Conservation (phyloP, 1,140 invertebrate species). For the Mamestra configurata region DNA sequence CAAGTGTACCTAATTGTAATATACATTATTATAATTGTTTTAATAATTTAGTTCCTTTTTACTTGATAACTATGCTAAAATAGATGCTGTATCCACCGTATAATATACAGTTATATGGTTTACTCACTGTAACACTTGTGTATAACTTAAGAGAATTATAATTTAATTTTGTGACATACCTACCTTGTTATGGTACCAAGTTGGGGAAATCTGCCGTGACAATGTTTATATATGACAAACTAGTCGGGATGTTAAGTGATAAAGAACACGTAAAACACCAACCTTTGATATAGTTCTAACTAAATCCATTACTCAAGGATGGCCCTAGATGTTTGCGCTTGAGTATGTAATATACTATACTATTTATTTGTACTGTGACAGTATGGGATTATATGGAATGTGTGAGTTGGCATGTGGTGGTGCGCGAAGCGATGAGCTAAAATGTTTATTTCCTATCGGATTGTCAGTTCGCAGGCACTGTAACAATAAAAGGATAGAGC, state of each 20-base stretch:
- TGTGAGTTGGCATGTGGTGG: constrained; percentile 64
- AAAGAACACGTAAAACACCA: constrained; percentile 68
- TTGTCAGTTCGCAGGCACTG: constrained; percentile 88
- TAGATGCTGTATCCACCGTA: constrained; percentile 53
- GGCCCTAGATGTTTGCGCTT: constrained; percentile 84
- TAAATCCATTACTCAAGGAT: constrained; percentile 72
- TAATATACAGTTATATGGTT: constrained; percentile 50
- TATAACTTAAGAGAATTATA: constrained; percentile 48
- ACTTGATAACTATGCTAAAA: constrained; percentile 50
- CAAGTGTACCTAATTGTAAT: constrained; percentile 52
- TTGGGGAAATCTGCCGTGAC: constrained; percentile 72
- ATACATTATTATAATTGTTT: constrained; percentile 59
- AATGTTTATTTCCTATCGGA: constrained; percentile 87
- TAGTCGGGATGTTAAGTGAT: constrained; percentile 66
- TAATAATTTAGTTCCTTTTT: constrained; percentile 58
- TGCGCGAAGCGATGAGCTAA: constrained; percentile 74
- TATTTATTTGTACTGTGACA: constrained; percentile 86
- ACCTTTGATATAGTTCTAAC: constrained; percentile 77
- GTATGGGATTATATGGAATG: constrained; percentile 67
- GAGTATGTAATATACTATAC: constrained; percentile 82
- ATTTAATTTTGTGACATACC: constrained; percentile 47
- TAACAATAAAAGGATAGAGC: constrained; percentile 88
- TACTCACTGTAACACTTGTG: constrained; percentile 47
- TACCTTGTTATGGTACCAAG: constrained; percentile 49
- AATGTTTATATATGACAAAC: constrained; percentile 60